A percentile compares a stretch with the other conserved stretches of the same genome.
These are phyloP conservation scores for Lapara coniferarum DNA, from an alignment of 2,888 invertebrate genomes.

Conservation along the genomic window DNA sequence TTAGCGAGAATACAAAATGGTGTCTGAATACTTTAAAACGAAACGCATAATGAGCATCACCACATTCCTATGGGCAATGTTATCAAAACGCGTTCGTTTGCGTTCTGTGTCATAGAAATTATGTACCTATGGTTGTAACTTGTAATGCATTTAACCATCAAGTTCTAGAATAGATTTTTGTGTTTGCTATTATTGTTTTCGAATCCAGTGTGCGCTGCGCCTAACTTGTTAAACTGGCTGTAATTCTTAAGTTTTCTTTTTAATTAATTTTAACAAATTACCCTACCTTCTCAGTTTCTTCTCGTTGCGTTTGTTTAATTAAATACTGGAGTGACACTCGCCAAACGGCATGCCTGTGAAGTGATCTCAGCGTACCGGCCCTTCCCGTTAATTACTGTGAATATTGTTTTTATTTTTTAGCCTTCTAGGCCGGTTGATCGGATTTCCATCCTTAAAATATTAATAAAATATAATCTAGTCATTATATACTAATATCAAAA, in stretches of 20 bases:
- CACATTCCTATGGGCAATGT: background rate
- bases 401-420: conserved; percentile 25
- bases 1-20: conserved; percentile 56
- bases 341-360: conserved; percentile 59
- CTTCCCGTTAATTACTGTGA: conserved; percentile 61
- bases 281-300: conserved; percentile 78
- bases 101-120: too few relatives aligned
- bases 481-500: too few relatives aligned
- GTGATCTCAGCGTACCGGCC: conserved; percentile 51
- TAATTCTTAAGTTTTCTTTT: conserved; percentile 77
- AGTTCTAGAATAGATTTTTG: background rate
- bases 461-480: background rate
- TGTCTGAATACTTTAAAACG: conserved; percentile 53
- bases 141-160: background rate
- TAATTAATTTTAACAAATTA: conserved; percentile 84
- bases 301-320: conserved; percentile 79
- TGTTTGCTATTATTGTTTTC: background rate
- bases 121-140: background rate
- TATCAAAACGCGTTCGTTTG: too few relatives aligned
- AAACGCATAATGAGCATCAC: background rate
- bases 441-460: conserved; percentile 3
- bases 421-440: conserved; percentile 18
- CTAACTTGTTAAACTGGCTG: conserved; percentile 64
- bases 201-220: conserved; percentile 28
- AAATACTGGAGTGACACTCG: conserved; percentile 81